Conservation (phyloP, 2,797 vertebrate species). For the Typhlichthys eigenmanni region DNA sequence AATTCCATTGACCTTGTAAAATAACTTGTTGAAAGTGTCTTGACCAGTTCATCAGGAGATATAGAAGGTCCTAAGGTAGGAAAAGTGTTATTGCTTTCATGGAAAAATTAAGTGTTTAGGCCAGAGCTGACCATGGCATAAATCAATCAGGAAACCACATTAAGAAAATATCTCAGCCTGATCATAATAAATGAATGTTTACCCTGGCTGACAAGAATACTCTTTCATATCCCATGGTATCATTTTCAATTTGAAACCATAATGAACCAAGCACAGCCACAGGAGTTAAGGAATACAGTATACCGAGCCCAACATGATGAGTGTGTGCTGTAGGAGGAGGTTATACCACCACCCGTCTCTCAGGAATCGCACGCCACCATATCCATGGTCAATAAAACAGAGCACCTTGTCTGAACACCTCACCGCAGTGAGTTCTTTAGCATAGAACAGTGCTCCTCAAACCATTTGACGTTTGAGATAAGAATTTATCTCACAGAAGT, state of each 20-base stretch:
- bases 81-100: slow-evolving; percentile 29
- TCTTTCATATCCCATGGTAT: slow-evolving; percentile 19
- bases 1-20: background rate
- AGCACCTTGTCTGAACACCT: slow-evolving; percentile 31
- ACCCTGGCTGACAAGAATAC: slow-evolving; percentile 31
- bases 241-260: slow-evolving; percentile 22
- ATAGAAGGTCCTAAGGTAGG: slow-evolving; percentile 5
- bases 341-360: slow-evolving; percentile 16
- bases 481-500: too few species aligned
- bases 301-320: slow-evolving; percentile 21
- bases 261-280: slow-evolving; percentile 19
- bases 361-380: slow-evolving; percentile 22
- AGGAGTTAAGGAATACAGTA: slow-evolving; percentile 21
- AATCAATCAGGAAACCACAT: slow-evolving; percentile 49
- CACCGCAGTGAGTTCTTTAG: background rate
- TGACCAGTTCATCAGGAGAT: slow-evolving; percentile 11
- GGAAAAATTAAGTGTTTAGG: slow-evolving; percentile 42
- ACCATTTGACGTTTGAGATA: too few species aligned
- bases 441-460: too few species aligned
- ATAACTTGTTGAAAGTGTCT: slow-evolving; percentile 2
- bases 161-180: slow-evolving; percentile 34
- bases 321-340: slow-evolving; percentile 6
- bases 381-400: slow-evolving; percentile 42
- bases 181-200: slow-evolving; percentile 42
- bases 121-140: slow-evolving; percentile 28